A percentile compares a stretch with the other conserved stretches of the same genome.
Evolutionary conservation across 1,140 invertebrate species (phyloP).

Genomic region (Geopemphigus sp.): DNA sequence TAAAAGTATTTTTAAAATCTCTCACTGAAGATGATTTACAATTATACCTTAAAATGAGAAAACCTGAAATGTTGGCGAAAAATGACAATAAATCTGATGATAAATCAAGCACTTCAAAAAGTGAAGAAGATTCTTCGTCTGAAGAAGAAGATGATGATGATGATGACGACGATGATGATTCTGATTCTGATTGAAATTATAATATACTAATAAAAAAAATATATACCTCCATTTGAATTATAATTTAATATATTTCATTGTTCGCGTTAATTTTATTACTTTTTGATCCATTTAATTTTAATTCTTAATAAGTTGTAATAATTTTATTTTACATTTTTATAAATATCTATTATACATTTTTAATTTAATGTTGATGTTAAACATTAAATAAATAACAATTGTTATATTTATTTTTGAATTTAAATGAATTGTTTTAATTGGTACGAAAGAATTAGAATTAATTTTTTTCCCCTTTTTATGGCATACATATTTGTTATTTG

Average conservation of each 20-base stretch:
- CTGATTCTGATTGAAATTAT: background rate
- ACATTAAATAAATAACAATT: background rate
- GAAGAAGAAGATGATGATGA: background rate
- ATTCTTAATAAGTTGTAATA: background rate
- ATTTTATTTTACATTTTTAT: background rate
- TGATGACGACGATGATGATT: background rate
- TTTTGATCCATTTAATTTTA: background rate
- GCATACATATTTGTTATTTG: background rate
- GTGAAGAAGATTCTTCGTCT: conserved; percentile 12
- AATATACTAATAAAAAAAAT: background rate
- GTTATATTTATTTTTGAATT: background rate
- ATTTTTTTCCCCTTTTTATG: background rate
- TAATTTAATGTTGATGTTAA: background rate
- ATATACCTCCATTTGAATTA: background rate
- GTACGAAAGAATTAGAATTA: background rate
- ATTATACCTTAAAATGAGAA: conserved; percentile 24
- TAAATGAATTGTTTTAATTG: background rate
- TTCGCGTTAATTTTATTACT: background rate
- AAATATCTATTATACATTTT: background rate
- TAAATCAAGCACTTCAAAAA: background rate
- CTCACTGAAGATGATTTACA: conserved; percentile 31
- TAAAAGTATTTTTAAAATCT: conserved; percentile 33
- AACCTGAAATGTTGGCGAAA: conserved; percentile 12
- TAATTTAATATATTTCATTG: background rate
- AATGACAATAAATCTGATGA: background rate